Base-by-base conservation (phyloP, 53 echinoderm and acorn worm genomes). In the Henricia sp. region DNA sequence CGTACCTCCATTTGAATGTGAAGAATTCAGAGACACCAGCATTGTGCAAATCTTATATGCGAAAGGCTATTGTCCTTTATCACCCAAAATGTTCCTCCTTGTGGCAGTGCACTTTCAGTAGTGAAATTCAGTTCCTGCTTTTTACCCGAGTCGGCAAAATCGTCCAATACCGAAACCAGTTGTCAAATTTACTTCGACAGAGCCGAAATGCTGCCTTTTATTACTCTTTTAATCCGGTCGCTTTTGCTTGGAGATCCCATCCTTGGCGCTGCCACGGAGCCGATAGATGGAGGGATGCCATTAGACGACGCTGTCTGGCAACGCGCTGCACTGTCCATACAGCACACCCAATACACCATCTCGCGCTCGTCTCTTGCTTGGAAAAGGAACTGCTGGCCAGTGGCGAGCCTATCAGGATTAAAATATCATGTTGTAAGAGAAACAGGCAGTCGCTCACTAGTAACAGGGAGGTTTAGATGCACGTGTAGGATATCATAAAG, bases 341-440 rank as follows among this genome's bases (percentile, higher is more conserved):
- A 85, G 62, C 93, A 96, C 11, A 93, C 69, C 96, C 96, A 96
- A 77, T 82, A 96, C 63, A 96, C 53, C 96, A 96, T 93, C 53
- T 96, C 93, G 29, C 91, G 82, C 28, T 89, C 82, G 60, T 94
- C 93, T 46, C 84, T 70, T 28, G 96, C 93, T 70, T 93, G 91
- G 55, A 96, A 94, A 60, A 96, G 80, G 72, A 85, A 93, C 59
- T 87, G 91, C 29, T 72, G 68, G 48, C 96, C 96, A 40, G 39
- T 87, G 11, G 87, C 29, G 28, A 95, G 63, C 54, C 95, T 95
- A 50, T 41, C 23, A 16, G 65, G 28, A 13, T 4, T 57, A 42
- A 19, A 41, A 35, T 43, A 30, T 24, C 14, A 17, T 21, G 4
- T 29, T 73, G n/a, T n/a, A n/a, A n/a, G n/a, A n/a, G n/a, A n/a